Conservation (phyloP, 2,888 invertebrate species). For the Drosophila melanocephala region DNA sequence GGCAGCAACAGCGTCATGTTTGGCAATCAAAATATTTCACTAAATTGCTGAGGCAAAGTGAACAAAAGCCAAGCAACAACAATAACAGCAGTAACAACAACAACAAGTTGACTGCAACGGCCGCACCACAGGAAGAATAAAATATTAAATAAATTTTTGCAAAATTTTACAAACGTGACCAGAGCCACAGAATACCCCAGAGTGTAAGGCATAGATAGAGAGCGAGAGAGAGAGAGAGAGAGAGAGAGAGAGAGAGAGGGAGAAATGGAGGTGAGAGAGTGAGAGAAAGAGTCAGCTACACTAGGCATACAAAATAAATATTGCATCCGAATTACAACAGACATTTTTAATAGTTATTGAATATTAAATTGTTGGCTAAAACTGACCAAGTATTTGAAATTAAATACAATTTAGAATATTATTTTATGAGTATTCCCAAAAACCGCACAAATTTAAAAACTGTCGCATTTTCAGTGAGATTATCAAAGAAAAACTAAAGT, state of each 20-base stretch:
- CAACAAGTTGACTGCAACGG: slow-evolving; percentile 43
- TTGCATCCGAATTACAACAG: neutral
- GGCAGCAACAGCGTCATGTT: slow-evolving; percentile 57
- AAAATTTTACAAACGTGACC: slow-evolving; percentile 77
- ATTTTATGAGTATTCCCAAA: neutral
- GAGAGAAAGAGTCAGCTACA: neutral
- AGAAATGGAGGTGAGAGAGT: neutral
- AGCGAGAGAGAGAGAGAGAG: neutral
- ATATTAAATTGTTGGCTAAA: neutral
- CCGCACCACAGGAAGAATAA: slow-evolving; percentile 61
- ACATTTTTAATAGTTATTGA: neutral
- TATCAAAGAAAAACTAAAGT: neutral
- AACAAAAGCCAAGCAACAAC: slow-evolving; percentile 56
- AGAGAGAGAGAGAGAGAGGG: neutral
- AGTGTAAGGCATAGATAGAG: neutral
- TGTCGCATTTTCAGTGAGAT: neutral
- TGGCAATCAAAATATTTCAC: slow-evolving; percentile 82
- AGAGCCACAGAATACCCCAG: slow-evolving; percentile 27
- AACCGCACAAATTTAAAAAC: neutral
- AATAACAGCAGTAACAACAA: slow-evolving; percentile 29
- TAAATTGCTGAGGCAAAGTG: slow-evolving; percentile 73
- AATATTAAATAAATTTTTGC: slow-evolving; percentile 75
- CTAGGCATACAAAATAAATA: neutral
- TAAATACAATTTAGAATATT: neutral
- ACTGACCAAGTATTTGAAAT: neutral